Percentiles rank a stretch among this genome's conserved stretches.
phyloP scores from a whole-genome alignment of 2,797 vertebrate genomes.

The Sebastes steindachneri region DNA sequence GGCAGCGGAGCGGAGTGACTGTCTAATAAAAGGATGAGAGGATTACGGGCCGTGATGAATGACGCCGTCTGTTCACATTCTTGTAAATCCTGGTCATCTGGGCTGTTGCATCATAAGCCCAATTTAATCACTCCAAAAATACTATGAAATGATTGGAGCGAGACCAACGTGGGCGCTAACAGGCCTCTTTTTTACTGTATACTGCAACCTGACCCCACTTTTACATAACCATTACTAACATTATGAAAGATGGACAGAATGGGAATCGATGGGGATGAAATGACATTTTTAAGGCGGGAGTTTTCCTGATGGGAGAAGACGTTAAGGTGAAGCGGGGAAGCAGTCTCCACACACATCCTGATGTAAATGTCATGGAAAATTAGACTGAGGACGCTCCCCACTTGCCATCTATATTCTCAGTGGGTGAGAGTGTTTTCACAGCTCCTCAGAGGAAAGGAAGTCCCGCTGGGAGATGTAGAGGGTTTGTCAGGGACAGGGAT shows the following conservation, averaged over 20 bases:
- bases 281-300: slow-evolving; percentile 28
- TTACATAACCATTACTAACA: slow-evolving; percentile 44
- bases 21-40: slow-evolving; percentile 75
- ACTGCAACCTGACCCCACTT: slow-evolving; percentile 7
- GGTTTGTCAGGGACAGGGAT: neutral
- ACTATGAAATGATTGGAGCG: slow-evolving; percentile 46
- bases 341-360: slow-evolving; percentile 14
- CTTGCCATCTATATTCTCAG: slow-evolving; percentile 21
- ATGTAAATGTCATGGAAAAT: slow-evolving; percentile 52
- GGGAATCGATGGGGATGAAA: slow-evolving; percentile 4
- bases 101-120: slow-evolving; percentile 77
- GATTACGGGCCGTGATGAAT: slow-evolving; percentile 73
- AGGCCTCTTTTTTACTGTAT: slow-evolving; percentile 22
- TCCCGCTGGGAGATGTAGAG: slow-evolving; percentile 34
- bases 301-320: slow-evolving; percentile 18
- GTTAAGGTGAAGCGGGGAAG: neutral
- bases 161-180: slow-evolving; percentile 22
- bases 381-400: neutral
- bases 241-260: slow-evolving; percentile 30
- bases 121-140: slow-evolving; percentile 75
- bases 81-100: slow-evolving; percentile 78
- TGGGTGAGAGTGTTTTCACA: slow-evolving; percentile 31
- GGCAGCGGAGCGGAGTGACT: slow-evolving; percentile 40
- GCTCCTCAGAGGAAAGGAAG: slow-evolving; percentile 18
- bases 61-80: slow-evolving; percentile 73